These are phyloP conservation scores for Caenorhabditis inopinata DNA, from an alignment of 1,140 invertebrate genomes.

Conservation along the genomic window DNA sequence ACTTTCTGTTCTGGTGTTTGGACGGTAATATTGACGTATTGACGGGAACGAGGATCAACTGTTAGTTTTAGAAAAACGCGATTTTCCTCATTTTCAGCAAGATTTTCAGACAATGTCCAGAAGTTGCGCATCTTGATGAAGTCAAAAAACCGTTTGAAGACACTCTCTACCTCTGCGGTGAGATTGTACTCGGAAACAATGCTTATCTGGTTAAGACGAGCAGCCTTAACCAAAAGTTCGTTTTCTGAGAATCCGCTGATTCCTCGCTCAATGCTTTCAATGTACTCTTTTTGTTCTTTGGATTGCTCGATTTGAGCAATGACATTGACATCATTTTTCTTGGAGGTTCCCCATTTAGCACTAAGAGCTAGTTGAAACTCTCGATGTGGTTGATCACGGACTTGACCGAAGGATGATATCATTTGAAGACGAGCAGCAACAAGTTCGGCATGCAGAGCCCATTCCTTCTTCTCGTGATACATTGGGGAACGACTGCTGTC, in stretches of 20 bases:
- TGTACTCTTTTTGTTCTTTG: constrained; percentile 25
- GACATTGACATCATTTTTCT: constrained; percentile 35
- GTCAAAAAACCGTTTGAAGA: constrained; percentile 42
- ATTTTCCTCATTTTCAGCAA: background rate
- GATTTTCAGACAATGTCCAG: constrained; percentile 30
- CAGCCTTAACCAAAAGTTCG: constrained; percentile 40
- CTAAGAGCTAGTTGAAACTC: background rate
- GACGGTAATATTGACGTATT: constrained; percentile 36
- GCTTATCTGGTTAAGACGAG: constrained; percentile 25
- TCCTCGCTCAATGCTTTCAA: background rate
- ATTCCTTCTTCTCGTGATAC: constrained; percentile 26
- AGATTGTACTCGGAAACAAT: constrained; percentile 41
- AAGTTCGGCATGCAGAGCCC: constrained; percentile 25
- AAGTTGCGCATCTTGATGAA: constrained; percentile 46
- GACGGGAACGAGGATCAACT: constrained; percentile 37
- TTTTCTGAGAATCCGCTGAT: constrained; percentile 7
- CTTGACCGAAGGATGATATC: constrained; percentile 20
- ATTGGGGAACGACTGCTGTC: background rate
- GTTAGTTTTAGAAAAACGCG: background rate
- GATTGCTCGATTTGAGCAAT: constrained; percentile 24
- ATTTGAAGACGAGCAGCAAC: constrained; percentile 11
- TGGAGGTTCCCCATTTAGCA: constrained; percentile 45
- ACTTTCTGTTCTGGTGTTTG: constrained; percentile 26
- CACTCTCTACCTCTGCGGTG: background rate
- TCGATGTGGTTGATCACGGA: background rate